Evolutionary conservation across 2,888 invertebrate species (phyloP), one percentile per base, ranked within the genome.

Genomic region (Phytoseiulus persimilis): DNA sequence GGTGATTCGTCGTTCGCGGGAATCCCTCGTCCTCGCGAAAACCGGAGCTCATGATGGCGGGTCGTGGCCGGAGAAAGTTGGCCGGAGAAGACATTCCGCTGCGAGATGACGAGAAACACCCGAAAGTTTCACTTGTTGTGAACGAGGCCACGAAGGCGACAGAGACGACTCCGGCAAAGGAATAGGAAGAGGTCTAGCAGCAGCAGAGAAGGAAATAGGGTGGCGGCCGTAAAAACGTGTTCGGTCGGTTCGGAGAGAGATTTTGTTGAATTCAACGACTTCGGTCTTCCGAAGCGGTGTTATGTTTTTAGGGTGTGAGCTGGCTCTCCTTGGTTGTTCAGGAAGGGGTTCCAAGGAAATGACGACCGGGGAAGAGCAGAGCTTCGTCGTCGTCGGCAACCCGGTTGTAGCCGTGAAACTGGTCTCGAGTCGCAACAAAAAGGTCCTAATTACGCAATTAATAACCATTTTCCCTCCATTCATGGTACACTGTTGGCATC

Each of bases 381-480:
- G 65, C 65, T 65, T 65, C 87, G 33, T n/a, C 87, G n/a, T 87
- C 87, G 87, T 87, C 87, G 33, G 5, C 32, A 32, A 3, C 87
- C 32, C 32, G 32, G 33, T 87, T 45, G 18, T 45, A 33, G 87
- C 87, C 87, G 11, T 33, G 32, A 32, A 18, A 32, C 31, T 87
- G 87, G 45, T 33, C 39, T 28, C 32, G 87, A 87, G 45, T 84
- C 31, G 84, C 23, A 84, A 31, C 87, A 87, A 87, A 87, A 87
- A 87, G 32, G 32, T 32, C 45, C 87, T 87, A 87, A 87, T 87
- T 87, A 87, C 87, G 87, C 33, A 87, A 87, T 87, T 87, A 87
- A 87, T 87, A 39, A 87, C 9, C 65, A 65, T 28, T 65, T 28
- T 6, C 28, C 65, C 9, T 39, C 39, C 39, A 9, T 39, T 18